phyloP scores from a whole-genome alignment of 2,113 vertebrate genomes.

The Lepus europaeus region DNA sequence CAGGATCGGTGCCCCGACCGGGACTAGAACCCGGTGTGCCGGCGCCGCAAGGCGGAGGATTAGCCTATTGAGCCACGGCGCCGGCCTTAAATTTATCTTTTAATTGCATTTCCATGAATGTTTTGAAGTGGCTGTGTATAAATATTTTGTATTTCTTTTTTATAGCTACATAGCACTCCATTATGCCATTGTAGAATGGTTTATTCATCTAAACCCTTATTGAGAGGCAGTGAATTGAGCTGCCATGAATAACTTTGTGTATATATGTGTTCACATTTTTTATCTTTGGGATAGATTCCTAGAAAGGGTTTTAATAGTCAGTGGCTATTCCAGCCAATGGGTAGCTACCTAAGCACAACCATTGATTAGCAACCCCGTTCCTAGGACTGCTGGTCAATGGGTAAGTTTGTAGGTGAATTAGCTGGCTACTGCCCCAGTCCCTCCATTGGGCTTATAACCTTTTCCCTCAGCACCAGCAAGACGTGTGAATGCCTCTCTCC shows the following conservation, averaged over 20 bases:
- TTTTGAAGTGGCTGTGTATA: no score
- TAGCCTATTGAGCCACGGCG: no score
- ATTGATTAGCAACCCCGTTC: not conserved
- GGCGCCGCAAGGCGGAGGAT: no score
- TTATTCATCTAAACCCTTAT: not conserved
- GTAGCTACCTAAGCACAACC: not conserved
- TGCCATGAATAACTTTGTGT: not conserved
- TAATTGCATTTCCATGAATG: no score
- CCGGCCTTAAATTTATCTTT: no score
- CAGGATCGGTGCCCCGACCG: no score
- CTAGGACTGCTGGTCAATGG: not conserved
- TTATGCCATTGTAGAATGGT: not conserved
- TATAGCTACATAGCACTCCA: not conserved
- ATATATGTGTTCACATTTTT: not conserved
- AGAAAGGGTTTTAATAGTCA: not conserved
- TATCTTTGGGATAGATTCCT: not conserved
- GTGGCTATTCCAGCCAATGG: not conserved
- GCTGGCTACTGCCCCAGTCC: not conserved
- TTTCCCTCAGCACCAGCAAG: not conserved
- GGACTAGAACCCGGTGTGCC: no score
- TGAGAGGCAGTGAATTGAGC: not conserved
- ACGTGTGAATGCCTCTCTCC: not conserved
- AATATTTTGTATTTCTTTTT: not conserved
- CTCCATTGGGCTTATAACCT: not conserved
- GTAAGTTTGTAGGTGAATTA: not conserved